These are phyloP conservation scores for Nasonovia ribisnigri DNA, from an alignment of 2,888 invertebrate species.

Conservation along the genomic window DNA sequence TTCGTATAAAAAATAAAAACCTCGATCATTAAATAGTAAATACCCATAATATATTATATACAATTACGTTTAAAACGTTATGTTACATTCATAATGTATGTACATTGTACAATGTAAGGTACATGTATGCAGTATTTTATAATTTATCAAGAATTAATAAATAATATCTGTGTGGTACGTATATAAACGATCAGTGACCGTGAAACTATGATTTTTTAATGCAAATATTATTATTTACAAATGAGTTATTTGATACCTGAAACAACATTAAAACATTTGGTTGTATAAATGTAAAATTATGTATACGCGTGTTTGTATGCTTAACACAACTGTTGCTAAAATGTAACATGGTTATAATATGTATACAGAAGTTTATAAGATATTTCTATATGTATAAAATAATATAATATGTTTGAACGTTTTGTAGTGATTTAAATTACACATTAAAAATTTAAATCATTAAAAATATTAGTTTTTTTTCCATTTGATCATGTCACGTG, in stretches of 20 bases:
- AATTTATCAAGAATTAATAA: neutral
- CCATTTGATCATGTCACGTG: neutral
- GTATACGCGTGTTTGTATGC: neutral
- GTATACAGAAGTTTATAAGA: neutral
- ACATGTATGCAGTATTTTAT: neutral
- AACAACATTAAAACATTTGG: slow-evolving; percentile 6
- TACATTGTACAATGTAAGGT: too few species aligned
- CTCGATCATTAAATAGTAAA: neutral
- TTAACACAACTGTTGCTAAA: neutral
- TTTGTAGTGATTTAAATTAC: neutral
- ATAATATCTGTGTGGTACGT: neutral
- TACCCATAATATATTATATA: neutral
- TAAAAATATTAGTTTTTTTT: neutral
- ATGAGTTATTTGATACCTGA: slow-evolving; percentile 37
- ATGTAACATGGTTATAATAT: neutral
- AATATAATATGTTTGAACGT: neutral
- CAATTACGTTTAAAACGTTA: neutral
- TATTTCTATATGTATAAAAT: neutral
- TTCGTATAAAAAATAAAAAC: neutral
- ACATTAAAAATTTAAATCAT: neutral
- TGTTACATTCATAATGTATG: too few species aligned
- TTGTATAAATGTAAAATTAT: slow-evolving; percentile 28
- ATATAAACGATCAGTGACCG: neutral
- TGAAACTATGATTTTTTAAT: neutral
- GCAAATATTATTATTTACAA: slow-evolving; percentile 29